Evolutionary conservation across 2,888 invertebrate genomes (phyloP).

Genomic region (Drosophila helvetica): DNA sequence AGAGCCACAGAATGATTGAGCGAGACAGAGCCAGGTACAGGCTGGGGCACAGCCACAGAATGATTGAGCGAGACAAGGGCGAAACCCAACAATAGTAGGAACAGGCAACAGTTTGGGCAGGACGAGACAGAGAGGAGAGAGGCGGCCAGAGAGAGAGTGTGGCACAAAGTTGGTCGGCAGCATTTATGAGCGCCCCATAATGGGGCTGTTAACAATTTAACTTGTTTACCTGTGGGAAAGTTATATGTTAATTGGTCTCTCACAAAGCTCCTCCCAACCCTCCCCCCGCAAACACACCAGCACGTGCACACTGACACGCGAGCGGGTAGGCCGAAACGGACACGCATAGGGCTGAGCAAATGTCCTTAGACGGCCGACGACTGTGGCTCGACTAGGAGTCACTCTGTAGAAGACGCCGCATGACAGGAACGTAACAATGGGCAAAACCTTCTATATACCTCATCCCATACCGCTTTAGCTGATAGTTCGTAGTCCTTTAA

Average conservation of each 20-base stretch:
- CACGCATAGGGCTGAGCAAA: slow-evolving; percentile 18
- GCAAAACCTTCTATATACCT: too few species aligned
- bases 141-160: slow-evolving; percentile 40
- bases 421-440: too few species aligned
- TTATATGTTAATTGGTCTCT: slow-evolving; percentile 80
- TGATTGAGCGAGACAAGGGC: slow-evolving; percentile 25
- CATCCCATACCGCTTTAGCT: too few species aligned
- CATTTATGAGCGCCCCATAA: slow-evolving; percentile 80
- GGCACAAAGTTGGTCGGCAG: slow-evolving; percentile 72
- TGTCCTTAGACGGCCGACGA: too few species aligned
- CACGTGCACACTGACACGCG: slow-evolving; percentile 23
- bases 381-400: too few species aligned
- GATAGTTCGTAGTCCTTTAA: too few species aligned
- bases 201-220: slow-evolving; percentile 81
- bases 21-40: slow-evolving; percentile 37
- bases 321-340: slow-evolving; percentile 21
- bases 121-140: background rate
- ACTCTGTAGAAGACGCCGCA: too few species aligned
- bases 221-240: slow-evolving; percentile 81
- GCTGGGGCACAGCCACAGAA: slow-evolving; percentile 13
- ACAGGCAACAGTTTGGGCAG: slow-evolving; percentile 22
- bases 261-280: slow-evolving; percentile 58
- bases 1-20: slow-evolving; percentile 44
- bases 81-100: slow-evolving; percentile 40
- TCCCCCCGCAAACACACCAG: slow-evolving; percentile 19